Conservation (phyloP, 1,140 invertebrate genomes). For the Tetragonula clypearis region DNA sequence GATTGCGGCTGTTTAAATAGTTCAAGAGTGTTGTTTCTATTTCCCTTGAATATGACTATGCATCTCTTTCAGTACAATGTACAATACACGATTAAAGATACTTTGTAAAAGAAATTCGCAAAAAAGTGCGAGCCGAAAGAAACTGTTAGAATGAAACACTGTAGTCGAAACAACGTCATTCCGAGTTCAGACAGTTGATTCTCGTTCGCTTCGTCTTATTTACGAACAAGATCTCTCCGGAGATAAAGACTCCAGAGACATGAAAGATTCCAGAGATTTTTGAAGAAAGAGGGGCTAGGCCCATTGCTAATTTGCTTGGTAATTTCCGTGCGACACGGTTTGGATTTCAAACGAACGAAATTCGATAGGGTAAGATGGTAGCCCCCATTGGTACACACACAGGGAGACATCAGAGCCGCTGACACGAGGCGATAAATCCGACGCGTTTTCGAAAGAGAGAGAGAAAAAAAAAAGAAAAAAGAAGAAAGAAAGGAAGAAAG, state of each 20-base stretch:
- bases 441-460: constrained; percentile 31
- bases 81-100: too few relatives aligned
- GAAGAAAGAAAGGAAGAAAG: not conserved
- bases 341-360: constrained; percentile 29
- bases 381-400: not conserved
- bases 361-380: constrained; percentile 50
- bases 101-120: too few relatives aligned
- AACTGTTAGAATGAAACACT: too few relatives aligned
- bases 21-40: too few relatives aligned
- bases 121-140: too few relatives aligned
- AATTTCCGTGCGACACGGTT: not conserved
- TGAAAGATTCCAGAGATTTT: not conserved
- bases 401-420: constrained; percentile 44
- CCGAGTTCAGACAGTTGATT: too few relatives aligned
- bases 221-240: not conserved
- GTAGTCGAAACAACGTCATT: too few relatives aligned
- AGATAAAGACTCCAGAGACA: not conserved
- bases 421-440: constrained; percentile 61
- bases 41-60: too few relatives aligned
- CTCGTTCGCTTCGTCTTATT: too few relatives aligned
- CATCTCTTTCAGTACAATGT: too few relatives aligned
- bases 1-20: too few relatives aligned
- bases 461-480: too few relatives aligned
- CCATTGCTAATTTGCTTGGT: not conserved
- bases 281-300: not conserved